Evolutionary conservation across 2,113 vertebrate genomes (phyloP).

Genomic region (Anarrhichthys ocellatus): DNA sequence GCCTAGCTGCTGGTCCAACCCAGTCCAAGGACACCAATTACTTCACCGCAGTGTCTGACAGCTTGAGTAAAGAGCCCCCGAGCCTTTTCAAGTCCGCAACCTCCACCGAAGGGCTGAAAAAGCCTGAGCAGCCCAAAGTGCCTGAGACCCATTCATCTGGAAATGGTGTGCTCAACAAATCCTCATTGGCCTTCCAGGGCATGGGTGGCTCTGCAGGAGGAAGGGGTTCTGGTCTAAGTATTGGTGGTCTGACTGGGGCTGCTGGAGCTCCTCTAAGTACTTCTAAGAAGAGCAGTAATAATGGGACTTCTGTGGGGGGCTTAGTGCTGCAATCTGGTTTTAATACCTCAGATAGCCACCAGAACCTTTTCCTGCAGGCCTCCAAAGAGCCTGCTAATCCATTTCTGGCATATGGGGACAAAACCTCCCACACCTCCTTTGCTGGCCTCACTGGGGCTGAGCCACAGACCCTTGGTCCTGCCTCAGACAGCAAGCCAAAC

Average conservation of each 20-base stretch:
- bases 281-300: conserved; percentile 67
- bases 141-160: conserved; percentile 87
- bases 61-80: conserved; percentile 87
- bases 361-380: conserved; percentile 96
- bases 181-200: conserved; percentile 88
- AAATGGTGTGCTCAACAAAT: conserved; percentile 88
- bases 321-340: conserved; percentile 72
- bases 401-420: conserved; percentile 93
- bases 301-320: conserved; percentile 63
- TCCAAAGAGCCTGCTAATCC: conserved; percentile 95
- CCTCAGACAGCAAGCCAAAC: conserved; percentile 86
- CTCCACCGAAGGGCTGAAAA: conserved; percentile 78
- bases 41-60: conserved; percentile 92
- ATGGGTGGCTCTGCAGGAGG: conserved; percentile 72
- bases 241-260: conserved; percentile 56
- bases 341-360: conserved; percentile 88
- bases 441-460: conserved; percentile 86
- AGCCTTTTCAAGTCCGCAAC: conserved; percentile 81
- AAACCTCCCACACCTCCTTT: conserved; percentile 89
- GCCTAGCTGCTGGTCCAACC: conserved; percentile 60
- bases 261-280: conserved; percentile 61
- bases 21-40: conserved; percentile 87
- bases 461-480: conserved; percentile 76
- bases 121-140: conserved; percentile 85
- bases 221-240: conserved; percentile 56